Base-by-base conservation (phyloP, 2,113 vertebrate species). In the Microcebus ravelobensis region DNA sequence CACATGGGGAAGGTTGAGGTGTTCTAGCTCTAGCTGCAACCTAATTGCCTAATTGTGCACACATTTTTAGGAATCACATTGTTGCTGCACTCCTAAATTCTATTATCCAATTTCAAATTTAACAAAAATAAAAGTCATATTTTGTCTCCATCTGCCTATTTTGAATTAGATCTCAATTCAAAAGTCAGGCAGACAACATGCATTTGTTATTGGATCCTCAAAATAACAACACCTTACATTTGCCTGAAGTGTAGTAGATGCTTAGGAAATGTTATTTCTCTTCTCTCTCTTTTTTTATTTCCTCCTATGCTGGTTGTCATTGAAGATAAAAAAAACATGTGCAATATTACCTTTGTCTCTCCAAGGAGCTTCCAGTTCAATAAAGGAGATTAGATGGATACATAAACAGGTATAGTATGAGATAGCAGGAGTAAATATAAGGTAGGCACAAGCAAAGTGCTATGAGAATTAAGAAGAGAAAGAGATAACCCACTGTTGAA, bases 291-390 rank as follows among this genome's bases (percentile, higher is more conserved):
- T 17, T 27, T 23, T 61, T 85, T 21, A 45, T 42, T 90, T 73
- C 5, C 21, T 70, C 27, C 68, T 55, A 23, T 91, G 45, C 52
- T 82, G 65, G 87, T 82, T 96, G 80, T 94, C 81, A 29, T 45
- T 91, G 71, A 77, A 90, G 67, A 76, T 82, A 34, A 86, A 73
- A 12, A 2, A 87, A 87, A 95, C 83, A 77, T 73, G 2, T 42
- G 27, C 95, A 67, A 50, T 23, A 77, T 96, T 92, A 90, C 79
- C 92, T 96, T 77, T 96, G 48, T 80, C 45, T 93, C 87, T 85
- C 67, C 71, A 84, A 82, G 61, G 59, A 95, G 52, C 29, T 87
- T 93, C 89, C 55, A 86, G 68, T 91, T 95, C 88, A 96, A 59
- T 92, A 86, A 81, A 77, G 52, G 18, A 96, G 79, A 97, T 87